Base-by-base conservation (phyloP, 1,140 invertebrate species). In the Brachystomella parvula region DNA sequence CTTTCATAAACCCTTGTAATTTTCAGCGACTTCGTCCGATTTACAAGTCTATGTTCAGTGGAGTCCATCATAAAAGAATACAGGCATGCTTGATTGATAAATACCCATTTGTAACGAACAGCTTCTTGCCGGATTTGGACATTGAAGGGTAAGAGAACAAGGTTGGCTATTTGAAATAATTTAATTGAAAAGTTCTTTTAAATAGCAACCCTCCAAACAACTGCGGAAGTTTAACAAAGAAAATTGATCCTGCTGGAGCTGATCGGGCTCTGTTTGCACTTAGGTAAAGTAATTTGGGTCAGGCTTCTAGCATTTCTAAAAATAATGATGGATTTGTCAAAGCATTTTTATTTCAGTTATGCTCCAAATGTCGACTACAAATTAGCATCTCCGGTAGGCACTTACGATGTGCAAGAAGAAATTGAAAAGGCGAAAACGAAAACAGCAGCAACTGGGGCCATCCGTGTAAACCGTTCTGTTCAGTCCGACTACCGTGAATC, bases 401-500 rank as follows among this genome's bases (percentile, higher is more conserved):
- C 24, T 30, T 17, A n/a, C 17, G 39, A 12, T 44, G 39, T 58
- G 44, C 12, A 33, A 49, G 32, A n/a, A 17, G 47, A 35, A n/a
- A 63, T n/a, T 44, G 47, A 58, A 21, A 17, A 3, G 28, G 29
- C 31, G 29, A 60, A 68, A 28, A n/a, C 3, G 32, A 39, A 21
- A 32, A 49, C 17, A 64, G 21, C 26, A 59, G 21, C 29, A 33
- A 2, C n/a, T 47, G 0, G 26, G 44, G 49, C 31, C 31, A 0
- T 56, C 30, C 57, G 29, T 57, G 29, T 59, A 21, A 57, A 26
- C 56, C 76, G 80, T 47, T 78, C 76, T 31, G 84, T 82, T 0
- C 87, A 90, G 78, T 90, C 88, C 0, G 79, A 86, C 70, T 88
- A 81, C 74, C 81, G 89, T 67, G 89, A 92, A 70, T 85, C 83